Evolutionary conservation across 2,797 vertebrate species (phyloP).

Genomic region (Eurystomus glaucurus): DNA sequence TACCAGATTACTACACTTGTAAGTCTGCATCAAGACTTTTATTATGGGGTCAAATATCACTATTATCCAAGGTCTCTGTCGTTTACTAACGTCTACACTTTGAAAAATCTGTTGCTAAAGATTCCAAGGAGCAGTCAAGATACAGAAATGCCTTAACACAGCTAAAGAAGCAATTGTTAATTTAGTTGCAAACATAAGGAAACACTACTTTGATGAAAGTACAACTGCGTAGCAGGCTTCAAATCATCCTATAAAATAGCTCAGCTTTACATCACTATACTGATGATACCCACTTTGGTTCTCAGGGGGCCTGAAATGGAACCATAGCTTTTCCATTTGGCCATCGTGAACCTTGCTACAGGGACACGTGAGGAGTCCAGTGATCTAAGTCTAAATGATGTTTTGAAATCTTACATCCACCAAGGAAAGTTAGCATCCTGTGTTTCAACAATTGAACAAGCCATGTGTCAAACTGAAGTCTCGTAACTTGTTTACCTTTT

Average conservation of each 20-base stretch:
- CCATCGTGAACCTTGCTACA: conserved; percentile 82
- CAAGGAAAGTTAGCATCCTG: neutral
- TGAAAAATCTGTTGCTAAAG: neutral
- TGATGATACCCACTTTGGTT: conserved; percentile 66
- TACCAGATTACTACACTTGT: neutral
- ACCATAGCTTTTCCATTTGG: conserved; percentile 30
- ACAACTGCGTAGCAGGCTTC: neutral
- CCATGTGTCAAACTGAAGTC: neutral
- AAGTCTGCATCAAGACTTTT: neutral
- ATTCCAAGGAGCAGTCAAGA: neutral
- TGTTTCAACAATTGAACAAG: neutral
- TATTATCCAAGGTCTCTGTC: accelerated
- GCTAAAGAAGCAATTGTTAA: accelerated
- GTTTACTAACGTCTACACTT: accelerated
- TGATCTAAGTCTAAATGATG: neutral
- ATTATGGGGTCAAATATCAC: neutral
- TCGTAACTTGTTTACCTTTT: neutral
- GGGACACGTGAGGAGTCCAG: neutral
- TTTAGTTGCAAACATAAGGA: neutral
- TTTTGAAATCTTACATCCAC: accelerated
- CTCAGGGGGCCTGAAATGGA: conserved; percentile 82
- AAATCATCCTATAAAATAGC: neutral
- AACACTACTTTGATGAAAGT: neutral
- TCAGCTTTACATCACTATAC: neutral
- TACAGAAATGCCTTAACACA: neutral